A percentile compares a stretch with the other conserved stretches of the same genome.
These are phyloP conservation scores for Sardinella longiceps DNA, from an alignment of 2,797 vertebrate genomes.

Conservation along the genomic window DNA sequence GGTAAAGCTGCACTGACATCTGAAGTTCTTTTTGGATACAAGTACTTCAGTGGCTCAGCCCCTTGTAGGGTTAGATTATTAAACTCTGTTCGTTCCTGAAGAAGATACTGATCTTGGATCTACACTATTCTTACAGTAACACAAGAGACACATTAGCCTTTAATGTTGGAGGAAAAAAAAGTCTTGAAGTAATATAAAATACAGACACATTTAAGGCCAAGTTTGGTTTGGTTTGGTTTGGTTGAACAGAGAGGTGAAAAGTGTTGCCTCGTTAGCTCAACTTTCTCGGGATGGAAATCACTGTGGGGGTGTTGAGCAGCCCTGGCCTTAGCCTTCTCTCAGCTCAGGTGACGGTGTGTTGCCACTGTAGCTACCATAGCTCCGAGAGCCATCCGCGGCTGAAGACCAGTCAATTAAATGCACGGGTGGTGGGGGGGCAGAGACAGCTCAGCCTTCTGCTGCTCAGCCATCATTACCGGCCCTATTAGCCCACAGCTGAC, in stretches of 20 bases:
- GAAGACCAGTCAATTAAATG: slow-evolving; percentile 23
- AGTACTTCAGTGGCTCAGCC: not conserved
- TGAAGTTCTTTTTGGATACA: not conserved
- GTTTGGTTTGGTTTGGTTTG: not conserved
- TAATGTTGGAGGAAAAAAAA: not conserved
- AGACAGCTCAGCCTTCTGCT: not conserved
- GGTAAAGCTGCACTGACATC: not conserved
- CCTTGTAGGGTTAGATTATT: not conserved
- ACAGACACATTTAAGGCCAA: not conserved
- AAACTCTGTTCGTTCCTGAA: not conserved
- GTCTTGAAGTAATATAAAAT: not conserved
- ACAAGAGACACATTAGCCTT: not conserved
- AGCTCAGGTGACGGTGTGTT: not conserved
- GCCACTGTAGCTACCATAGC: not conserved
- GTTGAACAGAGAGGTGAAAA: not conserved
- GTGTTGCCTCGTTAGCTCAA: slow-evolving; percentile 4
- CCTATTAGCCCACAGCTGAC: slow-evolving; percentile 25
- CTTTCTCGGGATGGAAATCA: not conserved
- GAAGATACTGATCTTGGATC: not conserved
- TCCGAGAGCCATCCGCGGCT: not conserved
- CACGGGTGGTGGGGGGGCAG: slow-evolving; percentile 29
- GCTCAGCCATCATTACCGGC: slow-evolving; percentile 19
- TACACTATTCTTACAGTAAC: not conserved
- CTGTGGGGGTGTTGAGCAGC: not conserved
- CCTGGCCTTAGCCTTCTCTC: not conserved